Base-by-base conservation (phyloP, 2,888 invertebrate genomes). In the Hirtodrosophila trivittata region DNA sequence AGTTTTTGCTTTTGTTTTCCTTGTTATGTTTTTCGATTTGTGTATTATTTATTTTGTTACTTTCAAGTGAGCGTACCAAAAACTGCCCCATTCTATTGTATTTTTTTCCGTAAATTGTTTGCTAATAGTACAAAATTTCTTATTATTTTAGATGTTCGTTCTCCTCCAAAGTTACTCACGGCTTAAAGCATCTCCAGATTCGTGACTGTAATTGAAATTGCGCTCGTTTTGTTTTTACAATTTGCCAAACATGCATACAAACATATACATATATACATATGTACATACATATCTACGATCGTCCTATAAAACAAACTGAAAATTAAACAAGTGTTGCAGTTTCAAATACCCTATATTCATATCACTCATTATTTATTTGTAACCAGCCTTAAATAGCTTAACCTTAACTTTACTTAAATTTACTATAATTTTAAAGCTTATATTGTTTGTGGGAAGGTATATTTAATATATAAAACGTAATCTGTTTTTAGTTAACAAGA, bases 151-250 rank as follows among this genome's bases (percentile, higher is more conserved):
- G 25, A 25, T 8, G 32, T 18, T 14, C 52, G 8, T 8, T 9
- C 13, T 37, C 39, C 51, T 50, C 35, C 32, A 5, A 30, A 59
- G 38, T 47, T 63, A 55, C 59, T 33, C 35, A 38, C 13, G 21
- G 56, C 41, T 47, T 58, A 10, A 13, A 39, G 16, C 32, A 43
- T 54, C 43, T 3, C 41, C 13, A 13, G 45, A 50, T 76, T 69
- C 77, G 76, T 77, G 76, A 76, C 76, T 77, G 55, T 45, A 74
- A 77, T 76, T 62, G 67, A 67, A 76, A 76, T 60, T 38, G 58
- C 43, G 38, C 42, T 26, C 41, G 54, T 42, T 60, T 67, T 50
- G 18, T 32, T 47, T 37, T 7, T 16, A 57, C 46, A 54, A 51
- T 50, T 64, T 69, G 47, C 55, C 30, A n/a, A n/a, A n/a, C 62